Evolutionary conservation across 2,888 invertebrate species (phyloP), one percentile per base, ranked within the genome.

Genomic region (Pristionchus arcanus): DNA sequence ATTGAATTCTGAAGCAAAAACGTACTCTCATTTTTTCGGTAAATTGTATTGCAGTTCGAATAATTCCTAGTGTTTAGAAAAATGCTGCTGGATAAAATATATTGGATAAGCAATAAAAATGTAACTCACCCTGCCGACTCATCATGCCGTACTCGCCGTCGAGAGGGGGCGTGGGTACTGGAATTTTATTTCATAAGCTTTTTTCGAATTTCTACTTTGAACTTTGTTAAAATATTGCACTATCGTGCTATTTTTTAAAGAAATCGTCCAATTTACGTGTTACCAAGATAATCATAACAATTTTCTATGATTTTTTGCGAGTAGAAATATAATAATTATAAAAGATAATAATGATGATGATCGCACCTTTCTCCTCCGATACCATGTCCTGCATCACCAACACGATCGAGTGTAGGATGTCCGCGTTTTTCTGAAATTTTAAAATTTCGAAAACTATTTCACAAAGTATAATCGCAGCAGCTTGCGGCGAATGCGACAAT

Each of bases 351-450:
- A n/a, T n/a, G n/a, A n/a, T n/a, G n/a, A n/a, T n/a, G n/a, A n/a
- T 37, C 90, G 85, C 31, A 91, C 91, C 77, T 66, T 84, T 90
- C 55, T 91, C 90, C 68, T 94, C 94, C n/a, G 91, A 89, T 7
- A 94, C 86, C 81, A 93, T 90, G 81, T 94, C 94, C 87, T 94
- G 93, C 94, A 94, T 94, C 5, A 94, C 93, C 21, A 92, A 81
- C 53, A 94, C 93, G 89, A 90, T 94, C 21, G 93, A 92, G 87
- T 94, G 94, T 9, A 94, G 91, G 74, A 93, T 92, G 87, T 94
- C 94, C 15, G 94, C 94, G 91, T 95, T 93, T 89, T 94, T 94
- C 94, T 94, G 90, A 90, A 34, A 71, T 71, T 16, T 25, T 19
- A 1, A 0, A 59, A 25, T 3, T 59, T 25, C 2, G 59, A 21